Conservation (phyloP, 1,140 invertebrate genomes). For the Trichogramma pretiosum region DNA sequence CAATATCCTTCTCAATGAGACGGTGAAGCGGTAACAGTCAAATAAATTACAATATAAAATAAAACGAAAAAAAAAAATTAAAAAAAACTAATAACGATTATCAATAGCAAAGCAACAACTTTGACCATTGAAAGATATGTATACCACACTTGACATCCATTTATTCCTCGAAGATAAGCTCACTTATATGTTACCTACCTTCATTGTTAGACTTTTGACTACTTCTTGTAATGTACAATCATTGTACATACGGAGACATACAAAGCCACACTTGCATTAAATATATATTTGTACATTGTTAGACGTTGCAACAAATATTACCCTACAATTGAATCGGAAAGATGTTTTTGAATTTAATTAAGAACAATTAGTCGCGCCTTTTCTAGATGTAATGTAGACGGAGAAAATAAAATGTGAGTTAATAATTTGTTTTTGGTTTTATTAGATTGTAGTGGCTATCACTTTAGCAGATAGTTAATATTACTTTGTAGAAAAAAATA, state of each 20-base stretch:
- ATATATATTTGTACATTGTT: slow-evolving; percentile 14
- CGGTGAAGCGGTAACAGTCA: too few relatives aligned
- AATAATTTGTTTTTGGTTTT: slow-evolving; percentile 4
- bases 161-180: slow-evolving; percentile 11
- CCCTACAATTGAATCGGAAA: background rate
- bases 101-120: slow-evolving; percentile 11
- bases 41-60: slow-evolving; percentile 21
- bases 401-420: too few relatives aligned
- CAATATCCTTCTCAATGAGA: slow-evolving; percentile 70
- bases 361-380: background rate
- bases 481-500: background rate
- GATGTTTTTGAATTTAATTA: slow-evolving; percentile 4
- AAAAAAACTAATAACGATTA: slow-evolving; percentile 13
- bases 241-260: slow-evolving; percentile 1
- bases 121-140: slow-evolving; percentile 19
- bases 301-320: background rate
- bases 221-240: slow-evolving; percentile 3
- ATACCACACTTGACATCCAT: slow-evolving; percentile 17
- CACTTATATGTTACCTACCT: slow-evolving; percentile 6
- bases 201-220: too few relatives aligned
- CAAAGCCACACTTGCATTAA: background rate
- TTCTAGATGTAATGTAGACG: slow-evolving; percentile 1
- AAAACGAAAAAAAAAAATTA: slow-evolving; percentile 17
- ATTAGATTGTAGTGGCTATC: background rate
- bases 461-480: slow-evolving; percentile 8